A percentile compares a stretch with the other conserved stretches of the same genome.
Conservation (phyloP, 2,888 invertebrate genomes). For the Bombyx huttoni region DNA sequence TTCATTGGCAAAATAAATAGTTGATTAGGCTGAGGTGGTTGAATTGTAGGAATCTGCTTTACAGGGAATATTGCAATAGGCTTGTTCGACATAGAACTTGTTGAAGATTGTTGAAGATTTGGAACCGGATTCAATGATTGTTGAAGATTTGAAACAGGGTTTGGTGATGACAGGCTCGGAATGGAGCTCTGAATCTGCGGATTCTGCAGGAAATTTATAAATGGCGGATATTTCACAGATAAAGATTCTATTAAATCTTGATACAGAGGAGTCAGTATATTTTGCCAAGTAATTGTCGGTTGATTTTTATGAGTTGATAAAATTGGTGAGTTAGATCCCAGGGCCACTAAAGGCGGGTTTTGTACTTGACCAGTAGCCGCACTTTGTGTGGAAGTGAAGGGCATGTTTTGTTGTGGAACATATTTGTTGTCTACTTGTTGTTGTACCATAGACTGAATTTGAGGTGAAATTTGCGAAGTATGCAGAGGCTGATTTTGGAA, state of each 20-base stretch:
- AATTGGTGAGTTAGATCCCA: not conserved
- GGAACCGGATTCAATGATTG: no score
- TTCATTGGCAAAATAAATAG: not conserved
- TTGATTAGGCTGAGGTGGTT: not conserved
- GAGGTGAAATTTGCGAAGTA: not conserved
- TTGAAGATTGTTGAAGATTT: not conserved
- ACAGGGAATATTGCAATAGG: not conserved
- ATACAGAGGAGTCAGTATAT: not conserved
- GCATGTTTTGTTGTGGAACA: not conserved
- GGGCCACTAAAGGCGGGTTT: not conserved
- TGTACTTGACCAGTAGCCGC: not conserved
- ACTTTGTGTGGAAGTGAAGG: not conserved
- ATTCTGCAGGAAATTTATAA: not conserved
- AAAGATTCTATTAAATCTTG: not conserved
- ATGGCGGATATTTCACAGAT: not conserved
- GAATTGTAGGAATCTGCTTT: not conserved
- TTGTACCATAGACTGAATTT: not conserved
- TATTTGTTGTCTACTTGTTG: not conserved
- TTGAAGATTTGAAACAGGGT: not conserved
- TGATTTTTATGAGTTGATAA: not conserved
- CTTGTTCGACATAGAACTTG: not conserved
- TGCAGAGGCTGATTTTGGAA: not conserved
- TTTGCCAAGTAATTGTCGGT: not conserved
- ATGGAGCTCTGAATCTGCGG: not conserved
- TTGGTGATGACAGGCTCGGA: not conserved